Evolutionary conservation across 1,140 invertebrate genomes (phyloP).

Genomic region (Cephus cinctus): DNA sequence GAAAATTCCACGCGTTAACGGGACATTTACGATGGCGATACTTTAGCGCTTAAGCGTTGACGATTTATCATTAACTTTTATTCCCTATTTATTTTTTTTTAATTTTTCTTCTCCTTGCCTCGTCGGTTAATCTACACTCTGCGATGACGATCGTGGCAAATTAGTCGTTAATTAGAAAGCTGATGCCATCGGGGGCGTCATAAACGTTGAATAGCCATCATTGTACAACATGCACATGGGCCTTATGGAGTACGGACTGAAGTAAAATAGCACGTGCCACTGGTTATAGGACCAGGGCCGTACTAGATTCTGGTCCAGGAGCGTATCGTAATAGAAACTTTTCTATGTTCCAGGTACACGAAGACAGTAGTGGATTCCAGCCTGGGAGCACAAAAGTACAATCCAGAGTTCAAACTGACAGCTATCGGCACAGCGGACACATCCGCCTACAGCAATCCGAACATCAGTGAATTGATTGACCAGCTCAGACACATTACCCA

Average conservation of each 20-base stretch:
- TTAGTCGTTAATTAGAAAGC: conserved; percentile 22
- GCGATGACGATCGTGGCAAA: conserved; percentile 11
- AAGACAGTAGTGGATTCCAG: conserved; percentile 65
- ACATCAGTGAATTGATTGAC: conserved; percentile 62
- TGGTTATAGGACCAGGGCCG: too few species aligned
- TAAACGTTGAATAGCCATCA: too few species aligned
- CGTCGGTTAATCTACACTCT: neutral
- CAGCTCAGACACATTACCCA: conserved; percentile 66
- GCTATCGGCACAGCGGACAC: conserved; percentile 30
- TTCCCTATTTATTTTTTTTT: conserved; percentile 6
- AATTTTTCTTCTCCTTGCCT: neutral
- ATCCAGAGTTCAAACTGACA: conserved; percentile 63
- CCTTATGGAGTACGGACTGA: too few species aligned
- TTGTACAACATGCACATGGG: too few species aligned
- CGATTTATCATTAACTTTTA: too few species aligned
- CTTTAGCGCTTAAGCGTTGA: too few species aligned
- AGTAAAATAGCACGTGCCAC: too few species aligned
- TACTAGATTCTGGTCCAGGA: too few species aligned
- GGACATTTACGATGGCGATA: too few species aligned
- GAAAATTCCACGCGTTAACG: too few species aligned
- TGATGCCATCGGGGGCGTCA: too few species aligned
- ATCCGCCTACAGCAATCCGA: conserved; percentile 54
- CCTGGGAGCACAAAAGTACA: conserved; percentile 64
- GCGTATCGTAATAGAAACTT: too few species aligned
- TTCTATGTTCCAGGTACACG: conserved; percentile 60